Percentiles rank a stretch among this genome's conserved stretches.
These are phyloP conservation scores for Drosophila meridionalis DNA, from an alignment of 2,888 invertebrate species.

Conservation along the genomic window DNA sequence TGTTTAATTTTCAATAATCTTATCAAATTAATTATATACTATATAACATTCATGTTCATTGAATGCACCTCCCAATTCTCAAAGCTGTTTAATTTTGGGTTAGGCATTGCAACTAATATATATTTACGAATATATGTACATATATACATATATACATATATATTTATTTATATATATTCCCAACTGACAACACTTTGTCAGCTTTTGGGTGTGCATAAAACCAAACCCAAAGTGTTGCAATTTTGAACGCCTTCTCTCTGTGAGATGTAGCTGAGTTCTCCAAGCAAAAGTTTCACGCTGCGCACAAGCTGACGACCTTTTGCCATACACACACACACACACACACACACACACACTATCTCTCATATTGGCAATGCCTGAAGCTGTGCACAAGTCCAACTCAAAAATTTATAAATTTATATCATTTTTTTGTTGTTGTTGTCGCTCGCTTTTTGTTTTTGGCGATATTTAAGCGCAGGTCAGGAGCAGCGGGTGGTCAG, in stretches of 20 bases:
- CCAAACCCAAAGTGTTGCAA: slow-evolving; percentile 52
- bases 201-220: slow-evolving; percentile 49
- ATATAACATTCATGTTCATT: neutral
- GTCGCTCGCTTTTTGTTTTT: slow-evolving; percentile 13
- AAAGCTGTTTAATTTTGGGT: neutral
- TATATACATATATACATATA: neutral
- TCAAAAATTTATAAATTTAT: slow-evolving; percentile 68
- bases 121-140: neutral
- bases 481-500: slow-evolving; percentile 66
- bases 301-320: slow-evolving; percentile 68
- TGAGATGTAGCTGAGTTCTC: slow-evolving; percentile 22
- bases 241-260: slow-evolving; percentile 53
- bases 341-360: slow-evolving; percentile 26
- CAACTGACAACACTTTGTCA: slow-evolving; percentile 28
- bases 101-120: neutral
- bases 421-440: slow-evolving; percentile 58
- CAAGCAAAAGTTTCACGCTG: slow-evolving; percentile 62
- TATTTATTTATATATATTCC: neutral
- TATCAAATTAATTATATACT: neutral
- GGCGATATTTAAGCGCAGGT: slow-evolving; percentile 32
- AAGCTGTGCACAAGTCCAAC: slow-evolving; percentile 54
- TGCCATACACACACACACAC: slow-evolving; percentile 48
- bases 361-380: slow-evolving; percentile 52
- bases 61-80: neutral
- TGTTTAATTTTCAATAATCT: too few species aligned